Evolutionary conservation across 1,140 invertebrate genomes (phyloP), one percentile per base, ranked within the genome.

Genomic region (Chrysoperla carnea): DNA sequence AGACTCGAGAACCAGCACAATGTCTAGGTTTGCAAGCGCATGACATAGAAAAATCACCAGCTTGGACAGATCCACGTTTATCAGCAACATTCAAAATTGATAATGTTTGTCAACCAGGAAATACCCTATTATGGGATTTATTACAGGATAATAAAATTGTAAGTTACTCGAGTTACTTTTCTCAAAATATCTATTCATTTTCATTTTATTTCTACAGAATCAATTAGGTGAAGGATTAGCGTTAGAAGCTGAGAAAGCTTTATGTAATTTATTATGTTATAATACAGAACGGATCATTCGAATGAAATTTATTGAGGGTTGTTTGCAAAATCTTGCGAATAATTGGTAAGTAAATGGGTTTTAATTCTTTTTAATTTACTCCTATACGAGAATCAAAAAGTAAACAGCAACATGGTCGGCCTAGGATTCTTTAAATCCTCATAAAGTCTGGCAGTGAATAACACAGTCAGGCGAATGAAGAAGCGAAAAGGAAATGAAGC

Each of bases 281-380:
- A 90, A 84, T 54, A 84, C 84, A 29, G 85, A 91, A 53, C 78
- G 84, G 47, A 67, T 80, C 37, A 88, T 94, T 40, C 70, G 85
- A 29, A 88, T 89, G 56, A 92, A 92, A 65, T 94, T 95, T 52
- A 93, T 95, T 52, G 88, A 93, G 63, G 89, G 87, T 1, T 94
- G 89, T 55, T 65, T 95, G 27, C 79, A 90, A 49, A 94, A 94
- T 64, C 64, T 95, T 36, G 80, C 86, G 9, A 77, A 76, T 44
- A 88, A 93, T 61, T 73, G 72, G 76, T 80, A 58, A 55, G 53
- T 54, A 43, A 43, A 47, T 41, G n/a, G n/a, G n/a, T n/a, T n/a
- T n/a, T 31, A 33, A 7, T 33, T 42, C 12, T 14, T 42, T n/a
- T n/a, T 8, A 35, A 29, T 40, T 36, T 6, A 11, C 14, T 46